These are phyloP conservation scores for Oreochromis tanganicae DNA, from an alignment of 2,113 vertebrate genomes.

Conservation along the genomic window DNA sequence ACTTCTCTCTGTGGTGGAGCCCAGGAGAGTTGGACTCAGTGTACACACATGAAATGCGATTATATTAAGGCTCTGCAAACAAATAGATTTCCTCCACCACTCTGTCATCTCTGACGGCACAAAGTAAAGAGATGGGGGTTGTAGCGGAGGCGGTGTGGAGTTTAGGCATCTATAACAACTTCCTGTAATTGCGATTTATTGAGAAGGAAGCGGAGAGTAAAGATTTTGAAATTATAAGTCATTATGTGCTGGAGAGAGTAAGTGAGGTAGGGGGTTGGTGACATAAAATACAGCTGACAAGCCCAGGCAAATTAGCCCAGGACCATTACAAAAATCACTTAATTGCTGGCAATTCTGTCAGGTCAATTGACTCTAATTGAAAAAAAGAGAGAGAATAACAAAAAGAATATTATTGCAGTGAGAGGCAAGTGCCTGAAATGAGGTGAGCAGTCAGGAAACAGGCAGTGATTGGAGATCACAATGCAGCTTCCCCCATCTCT, in stretches of 20 bases:
- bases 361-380: conserved; percentile 99
- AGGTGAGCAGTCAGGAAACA: conserved; percentile 88
- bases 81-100: conserved; percentile 81
- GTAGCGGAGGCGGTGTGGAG: conserved; percentile 5
- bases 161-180: conserved; percentile 93
- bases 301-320: conserved; percentile 96
- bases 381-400: conserved; percentile 97
- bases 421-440: conserved; percentile 82
- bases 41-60: conserved; percentile 82
- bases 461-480: conserved; percentile 87
- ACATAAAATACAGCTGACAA: conserved; percentile 99
- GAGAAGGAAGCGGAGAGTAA: conserved; percentile 98
- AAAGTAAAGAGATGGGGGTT: conserved; percentile 33
- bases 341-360: conserved; percentile 99
- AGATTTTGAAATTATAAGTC: conserved; percentile 99
- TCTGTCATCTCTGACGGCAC: conserved; percentile 49
- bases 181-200: conserved; percentile 99
- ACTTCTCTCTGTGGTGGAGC: conserved; percentile 69
- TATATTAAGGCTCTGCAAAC: conserved; percentile 77
- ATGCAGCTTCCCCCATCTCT: neutral
- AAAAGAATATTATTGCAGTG: conserved; percentile 92
- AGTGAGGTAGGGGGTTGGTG: conserved; percentile 79
- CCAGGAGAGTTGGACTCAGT: conserved; percentile 83
- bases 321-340: conserved; percentile 99
- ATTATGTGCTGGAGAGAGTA: conserved; percentile 90